Evolutionary conservation across 1,140 invertebrate species (phyloP).

Genomic region (Hyles euphorbiae): DNA sequence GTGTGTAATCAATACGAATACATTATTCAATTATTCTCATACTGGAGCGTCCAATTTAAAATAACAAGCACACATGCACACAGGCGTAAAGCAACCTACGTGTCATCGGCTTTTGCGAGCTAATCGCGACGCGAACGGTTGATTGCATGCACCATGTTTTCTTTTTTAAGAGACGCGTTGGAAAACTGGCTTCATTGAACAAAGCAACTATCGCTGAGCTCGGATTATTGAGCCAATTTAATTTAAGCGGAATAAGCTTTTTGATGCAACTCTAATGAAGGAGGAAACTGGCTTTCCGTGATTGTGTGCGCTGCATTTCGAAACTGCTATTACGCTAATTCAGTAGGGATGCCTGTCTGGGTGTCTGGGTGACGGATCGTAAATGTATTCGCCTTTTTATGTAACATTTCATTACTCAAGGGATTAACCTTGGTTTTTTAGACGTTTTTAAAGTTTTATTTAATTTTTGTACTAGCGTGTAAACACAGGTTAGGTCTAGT

Average conservation of each 20-base stretch:
- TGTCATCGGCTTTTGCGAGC: constrained; percentile 43
- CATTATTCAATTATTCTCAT: constrained; percentile 30
- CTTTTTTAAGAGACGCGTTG: constrained; percentile 31
- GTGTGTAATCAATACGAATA: constrained; percentile 13
- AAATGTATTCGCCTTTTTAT: too few relatives aligned
- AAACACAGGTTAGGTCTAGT: too few relatives aligned
- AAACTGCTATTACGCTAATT: too few relatives aligned
- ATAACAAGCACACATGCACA: constrained; percentile 46
- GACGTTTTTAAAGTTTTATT: too few relatives aligned
- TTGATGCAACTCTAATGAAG: constrained; percentile 37
- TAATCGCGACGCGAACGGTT: constrained; percentile 44
- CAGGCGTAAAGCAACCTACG: constrained; percentile 40
- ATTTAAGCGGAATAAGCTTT: constrained; percentile 46
- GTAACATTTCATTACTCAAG: too few relatives aligned
- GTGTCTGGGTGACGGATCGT: too few relatives aligned
- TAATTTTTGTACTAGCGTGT: too few relatives aligned
- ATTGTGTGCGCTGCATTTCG: constrained; percentile 9
- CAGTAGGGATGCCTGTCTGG: too few relatives aligned
- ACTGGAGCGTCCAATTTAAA: constrained; percentile 43
- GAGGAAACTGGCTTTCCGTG: constrained; percentile 19
- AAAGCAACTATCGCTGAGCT: constrained; percentile 42
- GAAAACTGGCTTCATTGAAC: constrained; percentile 42
- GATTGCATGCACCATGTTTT: constrained; percentile 46
- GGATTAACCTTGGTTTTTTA: too few relatives aligned
- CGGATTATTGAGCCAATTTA: constrained; percentile 55